Evolutionary conservation across 2,797 vertebrate species (phyloP).

Genomic region (Micrastur ruficollis): DNA sequence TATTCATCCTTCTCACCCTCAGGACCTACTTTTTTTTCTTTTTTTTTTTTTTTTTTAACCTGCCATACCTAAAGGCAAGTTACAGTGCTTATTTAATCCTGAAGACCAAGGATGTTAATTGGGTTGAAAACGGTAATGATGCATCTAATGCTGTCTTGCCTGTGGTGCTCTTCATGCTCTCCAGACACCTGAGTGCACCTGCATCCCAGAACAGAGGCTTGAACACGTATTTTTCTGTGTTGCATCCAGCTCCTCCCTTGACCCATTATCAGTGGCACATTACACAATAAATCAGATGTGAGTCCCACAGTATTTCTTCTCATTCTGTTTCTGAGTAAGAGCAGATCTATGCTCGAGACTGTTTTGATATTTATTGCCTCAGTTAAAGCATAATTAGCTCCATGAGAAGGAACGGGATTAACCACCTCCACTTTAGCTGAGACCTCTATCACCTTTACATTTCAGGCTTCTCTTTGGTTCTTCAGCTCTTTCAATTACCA

Average conservation of each 20-base stretch:
- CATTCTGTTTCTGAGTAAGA: not conserved
- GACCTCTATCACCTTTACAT: not conserved
- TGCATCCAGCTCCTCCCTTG: not conserved
- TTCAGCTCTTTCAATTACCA: slow-evolving; percentile 6
- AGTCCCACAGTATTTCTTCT: not conserved
- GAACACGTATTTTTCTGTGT: not conserved
- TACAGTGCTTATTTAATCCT: slow-evolving; percentile 14
- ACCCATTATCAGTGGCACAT: not conserved
- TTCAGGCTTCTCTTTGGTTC: not conserved
- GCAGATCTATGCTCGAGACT: not conserved
- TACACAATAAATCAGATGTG: not conserved
- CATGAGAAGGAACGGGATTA: not conserved
- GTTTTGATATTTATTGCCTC: not conserved
- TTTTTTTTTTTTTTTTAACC: not conserved
- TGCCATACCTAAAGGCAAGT: not conserved
- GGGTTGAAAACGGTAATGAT: slow-evolving; percentile 41
- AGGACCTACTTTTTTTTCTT: not conserved
- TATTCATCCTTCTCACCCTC: not conserved
- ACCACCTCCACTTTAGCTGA: not conserved
- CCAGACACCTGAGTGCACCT: not conserved
- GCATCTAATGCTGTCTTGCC: slow-evolving; percentile 15
- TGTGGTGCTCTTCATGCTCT: not conserved
- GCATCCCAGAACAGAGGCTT: not conserved
- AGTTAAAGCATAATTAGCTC: slow-evolving; percentile 1
- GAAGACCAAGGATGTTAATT: slow-evolving; percentile 12